Evolutionary conservation across 2,797 vertebrate genomes (phyloP).

Genomic region (Sus cebifrons): DNA sequence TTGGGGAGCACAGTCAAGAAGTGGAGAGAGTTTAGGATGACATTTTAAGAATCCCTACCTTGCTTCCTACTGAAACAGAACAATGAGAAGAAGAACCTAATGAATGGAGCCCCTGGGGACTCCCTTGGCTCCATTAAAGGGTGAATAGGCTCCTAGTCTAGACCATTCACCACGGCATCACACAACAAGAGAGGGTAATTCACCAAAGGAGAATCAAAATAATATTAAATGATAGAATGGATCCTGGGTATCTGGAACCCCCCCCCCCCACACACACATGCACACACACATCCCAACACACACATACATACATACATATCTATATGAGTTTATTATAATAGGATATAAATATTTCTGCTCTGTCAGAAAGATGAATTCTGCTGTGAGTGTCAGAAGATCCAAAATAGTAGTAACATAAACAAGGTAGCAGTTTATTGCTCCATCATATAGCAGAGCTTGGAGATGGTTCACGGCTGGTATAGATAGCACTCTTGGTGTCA

Average conservation of each 20-base stretch:
- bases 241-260: not conserved
- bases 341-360: not conserved
- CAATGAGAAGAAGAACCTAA: not conserved
- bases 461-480: not conserved
- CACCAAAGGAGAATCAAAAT: not conserved
- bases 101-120: not conserved
- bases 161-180: not conserved
- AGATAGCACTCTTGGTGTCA: accelerated
- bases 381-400: not conserved
- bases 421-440: not conserved
- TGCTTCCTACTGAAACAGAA: not conserved
- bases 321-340: not conserved
- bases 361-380: slow-evolving; percentile 16
- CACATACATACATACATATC: not conserved
- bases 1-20: not conserved
- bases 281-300: not conserved
- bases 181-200: not conserved
- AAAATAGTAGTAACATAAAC: not conserved
- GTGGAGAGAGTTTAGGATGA: not conserved
- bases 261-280: too few species aligned
- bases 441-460: not conserved
- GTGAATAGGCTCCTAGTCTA: not conserved
- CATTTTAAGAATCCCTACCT: not conserved
- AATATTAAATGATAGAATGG: not conserved
- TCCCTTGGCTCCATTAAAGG: not conserved